A percentile compares a stretch with the other conserved stretches of the same genome.
Evolutionary conservation across 2,113 vertebrate species (phyloP).

Genomic region (Petroica traversi): DNA sequence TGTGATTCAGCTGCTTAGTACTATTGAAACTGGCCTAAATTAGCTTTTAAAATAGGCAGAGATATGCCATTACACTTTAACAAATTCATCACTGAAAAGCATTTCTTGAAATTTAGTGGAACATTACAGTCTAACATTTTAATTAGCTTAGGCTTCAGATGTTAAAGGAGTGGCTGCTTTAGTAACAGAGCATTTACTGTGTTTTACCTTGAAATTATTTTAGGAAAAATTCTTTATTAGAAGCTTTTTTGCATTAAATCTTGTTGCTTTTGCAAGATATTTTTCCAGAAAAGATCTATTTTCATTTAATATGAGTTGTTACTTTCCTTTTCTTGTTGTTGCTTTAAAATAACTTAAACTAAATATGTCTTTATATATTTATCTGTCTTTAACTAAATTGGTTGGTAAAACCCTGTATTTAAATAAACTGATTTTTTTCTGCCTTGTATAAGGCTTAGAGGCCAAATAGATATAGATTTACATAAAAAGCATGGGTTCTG

Average conservation of each 20-base stretch:
- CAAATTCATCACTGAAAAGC: background rate
- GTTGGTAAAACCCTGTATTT: background rate
- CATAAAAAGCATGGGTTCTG: background rate
- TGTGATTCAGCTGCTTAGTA: background rate
- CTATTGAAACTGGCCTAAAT: background rate
- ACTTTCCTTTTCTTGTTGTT: background rate
- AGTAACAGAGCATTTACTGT: background rate
- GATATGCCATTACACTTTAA: background rate
- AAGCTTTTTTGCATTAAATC: background rate
- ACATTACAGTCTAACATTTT: background rate
- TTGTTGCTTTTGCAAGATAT: background rate
- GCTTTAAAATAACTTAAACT: background rate
- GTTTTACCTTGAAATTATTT: background rate
- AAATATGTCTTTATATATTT: background rate
- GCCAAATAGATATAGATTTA: background rate
- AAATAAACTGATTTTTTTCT: background rate
- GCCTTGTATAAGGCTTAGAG: background rate
- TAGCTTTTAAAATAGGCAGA: background rate
- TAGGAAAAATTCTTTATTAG: background rate
- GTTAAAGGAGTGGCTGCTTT: background rate
- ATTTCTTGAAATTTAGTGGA: background rate
- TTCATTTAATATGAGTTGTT: background rate
- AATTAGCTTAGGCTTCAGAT: background rate
- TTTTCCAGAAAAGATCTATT: background rate
- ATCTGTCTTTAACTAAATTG: background rate